Evolutionary conservation across 2,888 invertebrate species (phyloP).

Genomic region (Venusia cambrica): DNA sequence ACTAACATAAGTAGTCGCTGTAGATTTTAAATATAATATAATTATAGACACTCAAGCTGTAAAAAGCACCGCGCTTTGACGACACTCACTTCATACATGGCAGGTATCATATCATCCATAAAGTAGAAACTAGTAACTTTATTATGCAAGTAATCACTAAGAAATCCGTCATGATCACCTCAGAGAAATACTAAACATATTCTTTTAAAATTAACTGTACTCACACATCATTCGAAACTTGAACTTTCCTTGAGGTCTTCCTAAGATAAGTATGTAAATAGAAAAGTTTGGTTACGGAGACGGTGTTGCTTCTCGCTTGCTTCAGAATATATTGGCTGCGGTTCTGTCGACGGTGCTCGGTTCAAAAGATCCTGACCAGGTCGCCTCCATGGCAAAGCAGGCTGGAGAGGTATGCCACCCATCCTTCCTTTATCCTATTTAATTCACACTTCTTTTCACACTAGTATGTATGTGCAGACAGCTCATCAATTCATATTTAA

Average conservation of each 20-base stretch:
- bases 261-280: constrained; percentile 64
- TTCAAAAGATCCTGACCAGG: constrained; percentile 94
- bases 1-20: constrained; percentile 70
- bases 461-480: constrained; percentile 12
- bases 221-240: no score
- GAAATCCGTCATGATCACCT: constrained; percentile 52
- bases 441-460: constrained; percentile 30
- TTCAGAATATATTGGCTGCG: constrained; percentile 95
- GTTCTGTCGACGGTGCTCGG: constrained; percentile 95
- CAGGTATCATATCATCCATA: constrained; percentile 49
- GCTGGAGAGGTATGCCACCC: constrained; percentile 93
- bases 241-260: constrained; percentile 57
- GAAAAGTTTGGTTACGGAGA: constrained; percentile 77
- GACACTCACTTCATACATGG: constrained; percentile 64
- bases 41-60: constrained; percentile 52
- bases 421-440: constrained; percentile 63
- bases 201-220: constrained; percentile 2
- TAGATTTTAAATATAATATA: constrained; percentile 57
- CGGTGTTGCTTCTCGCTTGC: constrained; percentile 81
- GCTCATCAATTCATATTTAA: constrained; percentile 5
- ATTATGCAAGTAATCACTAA: constrained; percentile 64
- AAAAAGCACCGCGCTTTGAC: constrained; percentile 63
- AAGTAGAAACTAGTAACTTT: constrained; percentile 55
- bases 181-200: constrained; percentile 38
- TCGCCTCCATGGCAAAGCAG: constrained; percentile 96